Evolutionary conservation across 2,797 vertebrate genomes (phyloP).

Genomic region (Mormyrops boulengeri): DNA sequence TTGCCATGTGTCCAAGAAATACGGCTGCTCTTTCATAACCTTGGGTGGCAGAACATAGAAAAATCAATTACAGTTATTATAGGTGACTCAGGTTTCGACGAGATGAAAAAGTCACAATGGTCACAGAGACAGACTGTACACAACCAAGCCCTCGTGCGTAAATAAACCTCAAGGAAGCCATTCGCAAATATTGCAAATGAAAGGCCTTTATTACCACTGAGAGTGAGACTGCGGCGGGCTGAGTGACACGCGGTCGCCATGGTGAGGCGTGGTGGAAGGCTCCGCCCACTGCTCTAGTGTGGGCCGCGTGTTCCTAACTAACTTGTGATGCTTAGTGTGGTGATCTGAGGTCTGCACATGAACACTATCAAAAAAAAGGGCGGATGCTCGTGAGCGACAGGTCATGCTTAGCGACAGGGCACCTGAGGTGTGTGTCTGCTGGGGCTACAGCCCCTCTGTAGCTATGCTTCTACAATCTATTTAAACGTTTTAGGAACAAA

Average conservation of each 20-base stretch:
- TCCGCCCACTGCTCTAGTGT: no score
- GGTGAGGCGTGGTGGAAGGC: background rate
- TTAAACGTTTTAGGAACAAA: background rate
- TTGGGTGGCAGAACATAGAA: background rate
- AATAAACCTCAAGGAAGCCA: background rate
- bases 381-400: background rate
- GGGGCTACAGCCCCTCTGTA: background rate
- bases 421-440: background rate
- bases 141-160: background rate
- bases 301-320: background rate
- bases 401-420: background rate
- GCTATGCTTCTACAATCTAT: background rate
- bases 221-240: background rate
- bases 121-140: background rate
- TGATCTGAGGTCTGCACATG: background rate
- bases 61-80: background rate
- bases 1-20: background rate
- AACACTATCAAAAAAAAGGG: background rate
- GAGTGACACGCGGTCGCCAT: background rate
- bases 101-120: background rate
- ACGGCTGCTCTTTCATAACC: background rate
- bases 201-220: conserved; percentile 12
- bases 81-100: background rate
- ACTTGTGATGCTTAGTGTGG: background rate
- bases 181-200: conserved; percentile 5